Evolutionary conservation across 2,113 vertebrate genomes (phyloP).

Genomic region (Gnathonemus longibarbis): DNA sequence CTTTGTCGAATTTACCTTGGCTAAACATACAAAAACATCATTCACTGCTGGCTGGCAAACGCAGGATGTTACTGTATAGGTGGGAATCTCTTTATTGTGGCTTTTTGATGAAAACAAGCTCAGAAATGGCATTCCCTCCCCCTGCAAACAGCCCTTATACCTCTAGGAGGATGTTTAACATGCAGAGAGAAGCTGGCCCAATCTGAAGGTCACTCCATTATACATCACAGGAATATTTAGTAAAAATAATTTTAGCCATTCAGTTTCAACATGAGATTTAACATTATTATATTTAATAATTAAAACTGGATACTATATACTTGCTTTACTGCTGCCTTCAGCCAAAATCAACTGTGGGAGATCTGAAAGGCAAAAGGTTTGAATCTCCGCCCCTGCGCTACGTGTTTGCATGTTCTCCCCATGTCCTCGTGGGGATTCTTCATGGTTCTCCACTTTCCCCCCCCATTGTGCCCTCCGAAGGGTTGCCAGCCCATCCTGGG

Average conservation of each 20-base stretch:
- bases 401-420: not conserved
- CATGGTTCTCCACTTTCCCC: not conserved
- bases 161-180: not conserved
- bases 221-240: not conserved
- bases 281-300: not conserved
- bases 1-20: not conserved
- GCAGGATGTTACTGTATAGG: not conserved
- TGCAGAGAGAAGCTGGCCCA: not conserved
- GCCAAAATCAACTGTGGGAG: not conserved
- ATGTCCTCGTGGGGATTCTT: not conserved
- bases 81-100: not conserved
- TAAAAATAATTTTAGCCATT: not conserved
- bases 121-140: not conserved
- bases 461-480: no score
- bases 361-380: not conserved
- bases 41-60: not conserved
- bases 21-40: not conserved
- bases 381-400: not conserved
- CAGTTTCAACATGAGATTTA: not conserved
- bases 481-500: no score
- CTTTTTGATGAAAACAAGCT: not conserved
- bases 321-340: not conserved
- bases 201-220: not conserved
- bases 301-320: not conserved
- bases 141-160: not conserved